Evolutionary conservation across 2,888 invertebrate genomes (phyloP).

Genomic region (Ptilodon capucinus): DNA sequence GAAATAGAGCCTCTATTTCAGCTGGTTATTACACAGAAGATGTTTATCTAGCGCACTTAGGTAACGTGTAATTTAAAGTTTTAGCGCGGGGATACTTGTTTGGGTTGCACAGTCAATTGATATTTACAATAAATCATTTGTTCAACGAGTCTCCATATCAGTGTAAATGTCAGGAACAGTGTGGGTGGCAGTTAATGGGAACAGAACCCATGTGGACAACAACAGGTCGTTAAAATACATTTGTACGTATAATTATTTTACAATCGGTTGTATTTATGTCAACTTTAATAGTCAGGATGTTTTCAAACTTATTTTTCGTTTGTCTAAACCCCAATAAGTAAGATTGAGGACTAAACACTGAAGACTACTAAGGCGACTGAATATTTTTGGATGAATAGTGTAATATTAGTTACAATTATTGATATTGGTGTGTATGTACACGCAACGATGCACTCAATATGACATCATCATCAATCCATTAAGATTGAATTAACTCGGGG

Average conservation of each 20-base stretch:
- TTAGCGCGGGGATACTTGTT: slow-evolving; percentile 3
- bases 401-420: too few relatives aligned
- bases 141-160: slow-evolving; percentile 17
- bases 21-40: slow-evolving; percentile 1
- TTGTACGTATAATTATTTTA: too few relatives aligned
- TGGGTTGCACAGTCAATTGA: slow-evolving; percentile 11
- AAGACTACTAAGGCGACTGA: too few relatives aligned
- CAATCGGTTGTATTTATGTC: too few relatives aligned
- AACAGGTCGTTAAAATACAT: neutral
- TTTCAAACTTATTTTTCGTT: too few relatives aligned
- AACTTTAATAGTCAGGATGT: too few relatives aligned
- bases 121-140: slow-evolving; percentile 25
- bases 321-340: too few relatives aligned
- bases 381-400: too few relatives aligned
- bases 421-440: too few relatives aligned
- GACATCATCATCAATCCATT: too few relatives aligned
- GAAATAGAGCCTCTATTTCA: slow-evolving; percentile 10
- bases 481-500: neutral
- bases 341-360: too few relatives aligned
- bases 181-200: slow-evolving; percentile 21
- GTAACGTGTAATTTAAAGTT: slow-evolving; percentile 15
- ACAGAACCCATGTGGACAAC: neutral
- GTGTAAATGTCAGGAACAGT: slow-evolving; percentile 26
- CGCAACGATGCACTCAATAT: too few relatives aligned
- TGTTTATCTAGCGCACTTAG: slow-evolving; percentile 19